These are phyloP conservation scores for Amia ocellicauda DNA, from an alignment of 2,113 vertebrate species.

Conservation along the genomic window DNA sequence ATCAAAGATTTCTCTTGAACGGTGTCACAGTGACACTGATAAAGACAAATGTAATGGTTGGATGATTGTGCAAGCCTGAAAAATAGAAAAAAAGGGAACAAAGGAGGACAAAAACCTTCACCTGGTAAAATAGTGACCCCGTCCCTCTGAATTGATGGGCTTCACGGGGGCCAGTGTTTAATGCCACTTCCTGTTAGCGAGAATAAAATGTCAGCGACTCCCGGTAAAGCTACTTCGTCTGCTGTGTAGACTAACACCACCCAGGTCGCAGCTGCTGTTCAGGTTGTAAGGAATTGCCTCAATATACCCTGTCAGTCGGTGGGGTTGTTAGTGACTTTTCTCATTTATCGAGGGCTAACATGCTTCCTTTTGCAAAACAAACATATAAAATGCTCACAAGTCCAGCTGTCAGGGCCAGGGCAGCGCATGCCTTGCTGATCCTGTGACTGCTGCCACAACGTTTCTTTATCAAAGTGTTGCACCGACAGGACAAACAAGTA, in stretches of 20 bases:
- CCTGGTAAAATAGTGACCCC: slow-evolving; percentile 35
- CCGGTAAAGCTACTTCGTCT: slow-evolving; percentile 42
- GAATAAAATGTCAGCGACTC: slow-evolving; percentile 60
- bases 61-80: neutral
- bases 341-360: slow-evolving; percentile 59
- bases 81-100: slow-evolving; percentile 29
- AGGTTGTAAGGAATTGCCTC: slow-evolving; percentile 83
- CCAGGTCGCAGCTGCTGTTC: slow-evolving; percentile 70
- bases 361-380: neutral
- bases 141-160: slow-evolving; percentile 32
- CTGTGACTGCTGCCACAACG: neutral
- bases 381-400: neutral
- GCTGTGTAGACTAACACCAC: slow-evolving; percentile 51
- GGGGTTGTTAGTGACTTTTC: slow-evolving; percentile 66
- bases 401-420: neutral
- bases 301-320: slow-evolving; percentile 70
- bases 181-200: slow-evolving; percentile 43
- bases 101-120: neutral
- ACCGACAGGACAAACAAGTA: neutral
- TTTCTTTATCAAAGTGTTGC: neutral
- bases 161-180: slow-evolving; percentile 54
- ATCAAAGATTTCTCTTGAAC: slow-evolving; percentile 11
- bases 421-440: neutral
- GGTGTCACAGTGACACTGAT: slow-evolving; percentile 9
- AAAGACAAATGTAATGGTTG: slow-evolving; percentile 2